These are phyloP conservation scores for Ridgeia piscesae DNA, from an alignment of 1,140 invertebrate species.

Conservation along the genomic window DNA sequence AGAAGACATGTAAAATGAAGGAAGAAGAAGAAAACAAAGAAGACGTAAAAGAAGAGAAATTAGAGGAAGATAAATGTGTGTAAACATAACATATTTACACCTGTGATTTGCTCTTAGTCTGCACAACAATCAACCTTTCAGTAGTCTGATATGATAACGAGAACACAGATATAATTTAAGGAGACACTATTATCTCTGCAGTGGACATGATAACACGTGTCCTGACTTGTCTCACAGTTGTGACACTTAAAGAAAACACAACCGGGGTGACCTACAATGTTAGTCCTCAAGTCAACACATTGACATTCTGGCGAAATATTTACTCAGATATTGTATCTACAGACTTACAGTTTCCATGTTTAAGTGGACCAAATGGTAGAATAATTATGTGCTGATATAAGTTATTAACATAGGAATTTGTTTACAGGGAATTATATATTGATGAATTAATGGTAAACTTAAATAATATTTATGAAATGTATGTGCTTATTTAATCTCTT, in stretches of 20 bases:
- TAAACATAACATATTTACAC: neutral
- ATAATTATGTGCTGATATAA: neutral
- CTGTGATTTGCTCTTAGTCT: neutral
- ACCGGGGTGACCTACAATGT: neutral
- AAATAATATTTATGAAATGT: neutral
- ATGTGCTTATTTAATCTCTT: neutral
- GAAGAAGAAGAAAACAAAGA: too few relatives aligned
- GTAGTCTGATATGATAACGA: neutral
- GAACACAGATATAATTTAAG: neutral
- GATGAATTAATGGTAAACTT: neutral
- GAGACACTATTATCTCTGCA: neutral
- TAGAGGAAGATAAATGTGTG: neutral
- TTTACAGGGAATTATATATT: neutral
- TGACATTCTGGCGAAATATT: neutral
- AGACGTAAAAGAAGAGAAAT: too few relatives aligned
- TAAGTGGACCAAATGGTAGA: neutral
- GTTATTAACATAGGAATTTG: neutral
- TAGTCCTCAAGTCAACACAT: neutral
- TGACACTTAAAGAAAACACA: neutral
- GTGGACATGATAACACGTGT: neutral
- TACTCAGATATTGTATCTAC: neutral
- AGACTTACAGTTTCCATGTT: neutral
- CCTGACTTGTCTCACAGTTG: neutral
- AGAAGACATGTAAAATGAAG: too few relatives aligned
- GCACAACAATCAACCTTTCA: neutral